phyloP scores from a whole-genome alignment of 2,113 vertebrate genomes.

The Nesoenas mayeri region DNA sequence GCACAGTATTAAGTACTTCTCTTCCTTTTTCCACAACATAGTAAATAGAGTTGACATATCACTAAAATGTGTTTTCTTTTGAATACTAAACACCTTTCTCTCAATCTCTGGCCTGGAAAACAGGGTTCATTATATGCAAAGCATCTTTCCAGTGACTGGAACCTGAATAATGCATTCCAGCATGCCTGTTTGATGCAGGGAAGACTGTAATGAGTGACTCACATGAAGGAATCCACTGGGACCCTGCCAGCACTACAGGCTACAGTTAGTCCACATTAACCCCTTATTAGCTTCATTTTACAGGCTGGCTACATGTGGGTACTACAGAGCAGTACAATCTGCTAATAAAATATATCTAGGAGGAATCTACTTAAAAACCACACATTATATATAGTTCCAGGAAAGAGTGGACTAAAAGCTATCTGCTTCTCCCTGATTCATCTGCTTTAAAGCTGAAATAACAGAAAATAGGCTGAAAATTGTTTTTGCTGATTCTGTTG shows the following conservation, averaged over 20 bases:
- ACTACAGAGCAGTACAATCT: not conserved
- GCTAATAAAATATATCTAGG: not conserved
- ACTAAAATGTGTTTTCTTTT: not conserved
- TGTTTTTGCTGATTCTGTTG: not conserved
- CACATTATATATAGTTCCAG: not conserved
- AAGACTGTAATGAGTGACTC: not conserved
- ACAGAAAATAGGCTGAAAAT: not conserved
- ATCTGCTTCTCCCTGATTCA: not conserved
- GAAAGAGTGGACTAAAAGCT: not conserved
- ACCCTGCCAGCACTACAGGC: not conserved
- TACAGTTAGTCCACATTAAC: not conserved
- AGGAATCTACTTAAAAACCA: not conserved
- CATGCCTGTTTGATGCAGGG: not conserved
- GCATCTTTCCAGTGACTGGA: not conserved
- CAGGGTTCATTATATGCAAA: not conserved
- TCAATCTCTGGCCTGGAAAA: not conserved
- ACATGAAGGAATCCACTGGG: not conserved
- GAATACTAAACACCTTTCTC: not conserved
- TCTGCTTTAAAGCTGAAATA: not conserved
- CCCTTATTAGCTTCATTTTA: not conserved
- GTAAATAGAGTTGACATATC: not conserved
- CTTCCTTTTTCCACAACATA: not conserved
- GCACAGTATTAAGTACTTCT: not conserved
- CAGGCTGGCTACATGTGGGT: not conserved
- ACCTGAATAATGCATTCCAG: constrained; percentile 5